These are phyloP conservation scores for Papilio xuthus DNA, from an alignment of 1,140 invertebrate species.

Conservation along the genomic window DNA sequence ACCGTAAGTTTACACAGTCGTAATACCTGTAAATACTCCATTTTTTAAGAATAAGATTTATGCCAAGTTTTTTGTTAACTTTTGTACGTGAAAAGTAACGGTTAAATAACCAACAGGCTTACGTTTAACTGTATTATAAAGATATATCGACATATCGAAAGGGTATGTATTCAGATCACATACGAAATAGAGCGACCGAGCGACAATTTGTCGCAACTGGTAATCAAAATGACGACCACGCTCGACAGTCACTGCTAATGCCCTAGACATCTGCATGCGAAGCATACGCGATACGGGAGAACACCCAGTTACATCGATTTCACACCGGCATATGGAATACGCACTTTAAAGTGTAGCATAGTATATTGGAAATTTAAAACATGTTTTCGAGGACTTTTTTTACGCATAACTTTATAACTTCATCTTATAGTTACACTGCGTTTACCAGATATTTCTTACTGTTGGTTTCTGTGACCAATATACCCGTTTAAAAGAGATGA, in stretches of 20 bases:
- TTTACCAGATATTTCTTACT: too few species aligned
- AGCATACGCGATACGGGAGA: conserved; percentile 47
- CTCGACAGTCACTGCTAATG: conserved; percentile 70
- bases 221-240: conserved; percentile 74
- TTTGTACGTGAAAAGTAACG: too few species aligned
- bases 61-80: too few species aligned
- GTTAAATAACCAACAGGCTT: too few species aligned
- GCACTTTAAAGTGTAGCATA: conserved; percentile 36
- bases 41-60: too few species aligned
- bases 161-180: conserved; percentile 62
- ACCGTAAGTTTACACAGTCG: too few species aligned
- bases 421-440: too few species aligned
- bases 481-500: too few species aligned
- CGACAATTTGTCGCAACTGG: conserved; percentile 68
- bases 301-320: conserved; percentile 63
- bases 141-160: conserved; percentile 14
- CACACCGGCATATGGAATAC: conserved; percentile 42
- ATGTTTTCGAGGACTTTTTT: background rate
- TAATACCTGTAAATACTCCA: too few species aligned
- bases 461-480: too few species aligned
- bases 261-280: conserved; percentile 65
- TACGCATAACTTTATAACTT: too few species aligned
- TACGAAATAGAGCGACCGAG: conserved; percentile 71
- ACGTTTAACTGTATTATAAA: background rate
- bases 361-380: background rate